Evolutionary conservation across 2,113 vertebrate species (phyloP), one percentile per base, ranked within the genome.

Genomic region (Chinchilla lanigera): DNA sequence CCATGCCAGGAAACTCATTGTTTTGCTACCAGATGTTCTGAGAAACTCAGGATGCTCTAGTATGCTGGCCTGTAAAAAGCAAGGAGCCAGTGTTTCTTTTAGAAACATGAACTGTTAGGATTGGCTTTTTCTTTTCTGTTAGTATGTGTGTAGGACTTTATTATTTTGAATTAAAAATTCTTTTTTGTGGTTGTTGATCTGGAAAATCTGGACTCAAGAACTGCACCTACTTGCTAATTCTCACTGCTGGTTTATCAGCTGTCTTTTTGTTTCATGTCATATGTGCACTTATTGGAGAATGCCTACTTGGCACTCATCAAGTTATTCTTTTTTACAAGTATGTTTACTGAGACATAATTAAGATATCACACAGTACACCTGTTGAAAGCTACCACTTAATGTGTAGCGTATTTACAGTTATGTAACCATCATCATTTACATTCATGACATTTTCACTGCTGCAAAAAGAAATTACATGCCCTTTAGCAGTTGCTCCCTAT

Each of bases 41-140:
- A 26, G 38, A 91, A 33, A 52, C 35, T 44, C 63, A 84, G 83
- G 80, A 86, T 50, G 83, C 44, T 87, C 65, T 71, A 56, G 1
- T 0, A 0, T 5, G 1, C 19, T 24, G 7, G 24, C 86, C 82
- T 50, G 20, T 90, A 38, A 30, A 67, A 35, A 83, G 47, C 3
- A 94, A 33, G 10, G 91, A 35, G 26, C 26, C 14, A 84, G 26
- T 19, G 5, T 58, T 81, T 65, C 26, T 61, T 28, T 38, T 16
- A 52, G 61, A 50, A 28, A 0, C 14, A 2, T 71, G 89, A 54
- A 1, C 14, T 94, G 95, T 95, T 54, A 61, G 14, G 33, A 67
- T 92, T 41, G 16, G 35, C 41, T 83, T 83, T 6, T 41, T 95
- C 17, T 58, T 96, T 92, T 87, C 0, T n/a, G 86, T 95, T 80